Conservation (phyloP, 1,140 invertebrate genomes). For the Polypedilum vanderplanki region DNA sequence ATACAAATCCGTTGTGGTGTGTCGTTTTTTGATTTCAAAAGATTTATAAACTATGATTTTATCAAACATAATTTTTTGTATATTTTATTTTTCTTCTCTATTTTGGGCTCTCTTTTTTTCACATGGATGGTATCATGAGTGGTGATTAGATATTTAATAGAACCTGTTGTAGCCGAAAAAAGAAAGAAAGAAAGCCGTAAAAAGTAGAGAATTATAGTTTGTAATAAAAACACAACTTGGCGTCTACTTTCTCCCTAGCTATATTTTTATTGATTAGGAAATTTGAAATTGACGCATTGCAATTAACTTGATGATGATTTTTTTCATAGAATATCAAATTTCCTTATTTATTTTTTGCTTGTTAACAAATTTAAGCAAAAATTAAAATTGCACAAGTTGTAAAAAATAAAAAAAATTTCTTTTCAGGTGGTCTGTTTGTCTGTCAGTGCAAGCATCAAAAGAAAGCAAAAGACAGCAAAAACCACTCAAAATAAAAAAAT, state of each 20-base stretch:
- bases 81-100: too few species aligned
- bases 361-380: not conserved
- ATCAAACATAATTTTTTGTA: constrained; percentile 3
- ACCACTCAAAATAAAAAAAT: not conserved
- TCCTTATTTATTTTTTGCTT: not conserved
- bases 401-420: constrained; percentile 3
- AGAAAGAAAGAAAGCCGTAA: not conserved
- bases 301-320: not conserved
- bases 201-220: constrained; percentile 8
- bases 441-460: not conserved
- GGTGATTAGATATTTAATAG: constrained; percentile 28
- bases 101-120: constrained; percentile 5
- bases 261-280: constrained; percentile 28
- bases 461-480: constrained; percentile 24
- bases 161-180: constrained; percentile 24
- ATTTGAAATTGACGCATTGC: constrained; percentile 11
- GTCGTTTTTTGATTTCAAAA: not conserved
- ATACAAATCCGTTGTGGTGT: too few species aligned
- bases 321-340: constrained; percentile 2
- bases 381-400: not conserved
- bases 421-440: not conserved
- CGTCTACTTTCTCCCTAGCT: constrained; percentile 18
- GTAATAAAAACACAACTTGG: constrained; percentile 24
- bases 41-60: constrained; percentile 20
- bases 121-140: not conserved